These are phyloP conservation scores for Ellobium chinense DNA, from an alignment of 2,888 invertebrate species.

Conservation along the genomic window DNA sequence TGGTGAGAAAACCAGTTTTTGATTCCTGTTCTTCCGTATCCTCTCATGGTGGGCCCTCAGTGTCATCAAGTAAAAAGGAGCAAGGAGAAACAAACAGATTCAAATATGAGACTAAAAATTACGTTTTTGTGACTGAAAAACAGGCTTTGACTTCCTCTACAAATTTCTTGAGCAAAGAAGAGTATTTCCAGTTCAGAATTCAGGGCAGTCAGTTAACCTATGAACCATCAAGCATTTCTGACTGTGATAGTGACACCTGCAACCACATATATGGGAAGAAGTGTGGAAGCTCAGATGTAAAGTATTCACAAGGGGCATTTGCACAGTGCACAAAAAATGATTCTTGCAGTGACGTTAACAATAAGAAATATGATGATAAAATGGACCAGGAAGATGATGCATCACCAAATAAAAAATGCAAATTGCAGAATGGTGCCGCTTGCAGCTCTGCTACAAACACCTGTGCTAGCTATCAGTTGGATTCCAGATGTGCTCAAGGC, in stretches of 20 bases:
- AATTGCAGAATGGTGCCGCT: too few relatives aligned
- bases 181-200: constrained; percentile 6
- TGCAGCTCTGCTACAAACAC: too few relatives aligned
- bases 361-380: too few relatives aligned
- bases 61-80: neutral
- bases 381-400: too few relatives aligned
- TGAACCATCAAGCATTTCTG: neutral
- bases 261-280: neutral
- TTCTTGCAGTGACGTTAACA: too few relatives aligned
- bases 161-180: neutral
- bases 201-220: neutral
- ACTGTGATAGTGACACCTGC: neutral
- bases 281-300: neutral
- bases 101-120: neutral
- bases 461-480: too few relatives aligned
- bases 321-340: too few relatives aligned
- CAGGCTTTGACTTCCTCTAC: constrained; percentile 12
- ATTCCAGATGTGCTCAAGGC: too few relatives aligned
- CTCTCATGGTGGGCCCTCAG: neutral
- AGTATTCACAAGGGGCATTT: neutral
- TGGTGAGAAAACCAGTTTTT: neutral
- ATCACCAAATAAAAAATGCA: too few relatives aligned
- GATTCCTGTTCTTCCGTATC: too few relatives aligned
- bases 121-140: neutral
- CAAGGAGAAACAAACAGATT: neutral